Percentiles rank a stretch among this genome's conserved stretches.
phyloP scores from a whole-genome alignment of 2,797 vertebrate species.

The Smutsia temminckii region DNA sequence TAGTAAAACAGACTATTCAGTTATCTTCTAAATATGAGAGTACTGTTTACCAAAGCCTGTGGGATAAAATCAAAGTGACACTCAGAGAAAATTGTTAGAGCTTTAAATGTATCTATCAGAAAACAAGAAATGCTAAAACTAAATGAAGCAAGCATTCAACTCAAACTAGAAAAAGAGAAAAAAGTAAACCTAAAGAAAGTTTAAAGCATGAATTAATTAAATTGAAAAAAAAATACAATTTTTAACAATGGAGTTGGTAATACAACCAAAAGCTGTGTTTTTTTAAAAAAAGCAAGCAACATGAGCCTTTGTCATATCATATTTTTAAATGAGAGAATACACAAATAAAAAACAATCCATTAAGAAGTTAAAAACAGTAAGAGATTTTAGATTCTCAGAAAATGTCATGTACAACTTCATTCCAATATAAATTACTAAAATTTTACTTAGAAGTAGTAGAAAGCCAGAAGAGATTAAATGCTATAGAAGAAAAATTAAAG shows the following conservation, averaged over 20 bases:
- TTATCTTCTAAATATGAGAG: not conserved
- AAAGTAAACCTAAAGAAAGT: not conserved
- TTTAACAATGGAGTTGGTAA: conserved; percentile 4
- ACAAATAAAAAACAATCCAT: not conserved
- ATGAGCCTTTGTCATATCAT: not conserved
- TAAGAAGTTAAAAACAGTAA: conserved; percentile 2
- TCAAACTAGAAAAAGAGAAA: not conserved
- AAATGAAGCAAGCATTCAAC: not conserved
- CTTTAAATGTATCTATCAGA: not conserved
- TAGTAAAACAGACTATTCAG: not conserved
- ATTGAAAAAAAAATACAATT: not conserved
- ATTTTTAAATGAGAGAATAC: conserved; percentile 26
- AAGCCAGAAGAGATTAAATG: not conserved
- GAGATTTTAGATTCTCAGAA: not conserved
- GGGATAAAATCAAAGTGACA: not conserved
- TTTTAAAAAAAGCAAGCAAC: not conserved
- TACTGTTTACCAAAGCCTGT: not conserved
- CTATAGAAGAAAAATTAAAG: conserved; percentile 28
- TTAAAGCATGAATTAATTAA: conserved; percentile 10
- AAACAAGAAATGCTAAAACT: not conserved
- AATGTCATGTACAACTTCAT: conserved; percentile 10
- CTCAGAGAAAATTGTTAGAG: not conserved
- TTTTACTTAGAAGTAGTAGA: not conserved
- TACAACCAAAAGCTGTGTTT: conserved; percentile 40
- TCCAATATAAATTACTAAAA: not conserved